phyloP scores from a whole-genome alignment of 2,113 vertebrate species.

The Panthera leo region DNA sequence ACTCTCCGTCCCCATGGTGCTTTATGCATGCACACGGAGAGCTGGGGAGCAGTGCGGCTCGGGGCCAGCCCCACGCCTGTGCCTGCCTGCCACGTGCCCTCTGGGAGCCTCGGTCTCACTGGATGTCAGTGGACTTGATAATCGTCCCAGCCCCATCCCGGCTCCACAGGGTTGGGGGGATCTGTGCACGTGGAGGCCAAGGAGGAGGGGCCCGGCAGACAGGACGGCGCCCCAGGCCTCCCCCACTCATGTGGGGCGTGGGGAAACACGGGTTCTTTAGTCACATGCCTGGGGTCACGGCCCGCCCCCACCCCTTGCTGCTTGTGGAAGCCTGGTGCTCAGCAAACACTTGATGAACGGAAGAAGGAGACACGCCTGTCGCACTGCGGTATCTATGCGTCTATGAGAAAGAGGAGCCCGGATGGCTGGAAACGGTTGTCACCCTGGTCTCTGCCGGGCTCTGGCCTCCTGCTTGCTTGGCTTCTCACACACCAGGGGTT shows the following conservation, averaged over 20 bases:
- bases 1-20: rapidly evolving
- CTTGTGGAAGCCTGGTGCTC: background rate
- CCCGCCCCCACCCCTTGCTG: background rate
- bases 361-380: background rate
- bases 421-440: background rate
- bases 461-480: background rate
- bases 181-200: rapidly evolving
- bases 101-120: rapidly evolving
- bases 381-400: rapidly evolving
- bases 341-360: background rate
- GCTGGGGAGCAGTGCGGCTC: background rate
- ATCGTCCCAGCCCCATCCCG: too few relatives aligned
- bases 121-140: rapidly evolving
- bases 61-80: background rate
- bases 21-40: too few relatives aligned
- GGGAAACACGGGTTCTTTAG: background rate
- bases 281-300: background rate
- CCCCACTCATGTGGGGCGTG: rapidly evolving
- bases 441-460: rapidly evolving
- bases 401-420: too few relatives aligned
- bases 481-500: background rate
- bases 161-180: background rate
- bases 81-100: rapidly evolving
- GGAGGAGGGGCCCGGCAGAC: background rate
- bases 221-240: background rate